Evolutionary conservation across 2,797 vertebrate genomes (phyloP).

Genomic region (Falco concolor): DNA sequence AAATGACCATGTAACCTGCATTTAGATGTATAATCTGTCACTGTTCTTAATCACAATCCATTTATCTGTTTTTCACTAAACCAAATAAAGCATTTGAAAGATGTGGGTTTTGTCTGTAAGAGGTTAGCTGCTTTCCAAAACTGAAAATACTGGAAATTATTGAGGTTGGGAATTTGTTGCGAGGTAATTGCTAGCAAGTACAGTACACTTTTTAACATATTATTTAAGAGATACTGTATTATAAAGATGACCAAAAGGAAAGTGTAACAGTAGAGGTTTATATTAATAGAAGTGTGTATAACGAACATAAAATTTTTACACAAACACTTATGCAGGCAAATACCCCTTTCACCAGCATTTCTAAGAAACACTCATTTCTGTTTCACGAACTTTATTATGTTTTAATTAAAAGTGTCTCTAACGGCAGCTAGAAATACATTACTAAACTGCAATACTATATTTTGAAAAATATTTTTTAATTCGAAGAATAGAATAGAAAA

Average conservation of each 20-base stretch:
- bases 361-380: background rate
- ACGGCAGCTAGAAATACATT: slow-evolving; percentile 9
- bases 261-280: background rate
- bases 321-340: background rate
- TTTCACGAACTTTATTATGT: background rate
- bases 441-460: background rate
- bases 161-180: background rate
- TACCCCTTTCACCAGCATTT: background rate
- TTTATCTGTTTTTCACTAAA: background rate
- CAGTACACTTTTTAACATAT: background rate
- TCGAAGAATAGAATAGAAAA: slow-evolving; percentile 37
- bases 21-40: background rate
- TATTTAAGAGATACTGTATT: background rate
- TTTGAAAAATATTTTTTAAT: slow-evolving; percentile 33
- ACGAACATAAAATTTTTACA: background rate
- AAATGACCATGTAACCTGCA: background rate
- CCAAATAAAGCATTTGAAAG: background rate
- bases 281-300: background rate
- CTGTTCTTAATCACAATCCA: background rate
- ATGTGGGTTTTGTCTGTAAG: background rate
- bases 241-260: background rate
- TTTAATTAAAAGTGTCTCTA: slow-evolving; percentile 6
- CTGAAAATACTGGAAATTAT: background rate
- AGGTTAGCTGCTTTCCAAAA: background rate
- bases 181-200: background rate